A percentile compares a stretch with the other conserved stretches of the same genome.
These are phyloP conservation scores for Drosophila sulfurigaster DNA, from an alignment of 1,140 invertebrate genomes.

Conservation along the genomic window DNA sequence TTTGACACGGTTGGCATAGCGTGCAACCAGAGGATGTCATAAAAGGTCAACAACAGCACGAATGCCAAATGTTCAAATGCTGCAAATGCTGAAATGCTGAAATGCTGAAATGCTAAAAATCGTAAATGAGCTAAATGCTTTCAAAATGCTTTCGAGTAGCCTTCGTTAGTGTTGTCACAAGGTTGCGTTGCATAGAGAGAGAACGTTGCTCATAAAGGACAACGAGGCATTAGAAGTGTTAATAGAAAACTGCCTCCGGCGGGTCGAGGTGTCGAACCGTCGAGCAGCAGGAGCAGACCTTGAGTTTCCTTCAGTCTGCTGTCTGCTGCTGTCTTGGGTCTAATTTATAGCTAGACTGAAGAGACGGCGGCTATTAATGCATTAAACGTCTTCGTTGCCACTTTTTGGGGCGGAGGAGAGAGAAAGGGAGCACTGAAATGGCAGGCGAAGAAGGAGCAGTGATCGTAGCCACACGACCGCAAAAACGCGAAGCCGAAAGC, in stretches of 20 bases:
- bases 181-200: conserved; percentile 8
- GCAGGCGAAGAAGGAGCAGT: neutral
- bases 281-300: conserved; percentile 29
- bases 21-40: conserved; percentile 62
- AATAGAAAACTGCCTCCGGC: conserved; percentile 74
- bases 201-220: conserved; percentile 64
- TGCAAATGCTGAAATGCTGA: too few relatives aligned
- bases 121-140: conserved; percentile 60
- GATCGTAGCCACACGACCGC: conserved; percentile 35
- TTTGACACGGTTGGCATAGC: conserved; percentile 66
- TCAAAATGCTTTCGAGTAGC: conserved; percentile 50
- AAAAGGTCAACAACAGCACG: conserved; percentile 5
- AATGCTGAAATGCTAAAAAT: too few relatives aligned
- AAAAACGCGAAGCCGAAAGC: conserved; percentile 4
- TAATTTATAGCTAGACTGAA: conserved; percentile 37
- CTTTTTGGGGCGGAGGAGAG: neutral
- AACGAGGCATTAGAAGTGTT: conserved; percentile 71
- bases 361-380: conserved; percentile 32
- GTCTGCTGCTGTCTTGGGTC: conserved; percentile 6
- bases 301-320: neutral
- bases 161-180: conserved; percentile 28
- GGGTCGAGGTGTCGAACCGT: conserved; percentile 50
- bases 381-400: conserved; percentile 23
- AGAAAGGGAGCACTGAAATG: neutral
- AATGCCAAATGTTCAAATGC: neutral